Conservation (phyloP, 2,888 invertebrate genomes). For the Lapara coniferarum region DNA sequence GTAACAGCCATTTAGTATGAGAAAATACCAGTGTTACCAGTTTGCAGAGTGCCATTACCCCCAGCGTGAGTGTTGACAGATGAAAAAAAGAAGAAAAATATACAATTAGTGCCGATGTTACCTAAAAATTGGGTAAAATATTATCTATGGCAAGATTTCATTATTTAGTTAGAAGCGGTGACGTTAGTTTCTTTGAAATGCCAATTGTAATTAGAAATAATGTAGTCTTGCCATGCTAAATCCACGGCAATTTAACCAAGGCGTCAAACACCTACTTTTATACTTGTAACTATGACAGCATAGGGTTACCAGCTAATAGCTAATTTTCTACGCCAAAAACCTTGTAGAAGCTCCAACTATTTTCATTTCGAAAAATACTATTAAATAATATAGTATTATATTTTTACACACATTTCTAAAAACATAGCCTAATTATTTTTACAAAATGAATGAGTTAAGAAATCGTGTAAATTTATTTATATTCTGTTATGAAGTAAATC, state of each 20-base stretch:
- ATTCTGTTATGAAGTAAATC: too few species aligned
- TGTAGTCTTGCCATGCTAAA: conserved; percentile 67
- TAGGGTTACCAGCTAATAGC: conserved; percentile 11
- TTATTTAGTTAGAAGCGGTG: conserved; percentile 44
- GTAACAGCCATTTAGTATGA: conserved; percentile 61
- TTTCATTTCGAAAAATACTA: not conserved
- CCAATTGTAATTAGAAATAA: conserved; percentile 45
- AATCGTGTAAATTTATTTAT: too few species aligned
- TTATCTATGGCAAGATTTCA: conserved; percentile 64
- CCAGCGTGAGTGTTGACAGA: conserved; percentile 80
- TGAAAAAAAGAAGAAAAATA: conserved; percentile 75
- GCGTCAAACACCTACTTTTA: conserved; percentile 12
- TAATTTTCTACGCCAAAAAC: conserved; percentile 7
- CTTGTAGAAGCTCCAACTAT: conserved; percentile 10
- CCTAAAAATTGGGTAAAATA: conserved; percentile 29
- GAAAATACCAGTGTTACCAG: conserved; percentile 79
- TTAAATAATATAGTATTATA: too few species aligned
- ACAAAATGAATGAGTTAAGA: too few species aligned
- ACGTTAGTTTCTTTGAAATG: conserved; percentile 1
- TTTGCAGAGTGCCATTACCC: conserved; percentile 81
- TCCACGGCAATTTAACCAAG: not conserved
- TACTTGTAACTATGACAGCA: not conserved
- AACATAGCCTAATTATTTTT: too few species aligned
- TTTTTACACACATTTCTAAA: too few species aligned
- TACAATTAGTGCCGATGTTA: conserved; percentile 68